Percentiles rank a stretch among this genome's conserved stretches.
These are phyloP conservation scores for Drosophila paulistorum DNA, from an alignment of 1,140 invertebrate genomes.

Conservation along the genomic window DNA sequence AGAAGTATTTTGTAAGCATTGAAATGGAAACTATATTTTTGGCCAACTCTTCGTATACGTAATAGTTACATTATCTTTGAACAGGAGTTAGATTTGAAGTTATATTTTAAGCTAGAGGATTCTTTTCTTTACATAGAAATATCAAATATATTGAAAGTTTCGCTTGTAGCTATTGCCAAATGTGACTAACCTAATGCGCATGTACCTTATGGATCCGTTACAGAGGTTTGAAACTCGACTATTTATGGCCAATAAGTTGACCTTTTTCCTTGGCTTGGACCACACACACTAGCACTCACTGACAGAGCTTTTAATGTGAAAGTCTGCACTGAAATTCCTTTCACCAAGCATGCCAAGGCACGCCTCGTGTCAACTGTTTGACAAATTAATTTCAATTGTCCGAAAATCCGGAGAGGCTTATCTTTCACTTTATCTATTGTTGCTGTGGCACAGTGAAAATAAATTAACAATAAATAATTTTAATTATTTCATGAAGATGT, in stretches of 20 bases:
- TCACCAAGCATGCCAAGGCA: constrained; percentile 44
- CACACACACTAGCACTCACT: neutral
- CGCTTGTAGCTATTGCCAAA: neutral
- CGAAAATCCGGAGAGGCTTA: constrained; percentile 41
- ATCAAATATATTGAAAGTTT: neutral
- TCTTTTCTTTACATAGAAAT: neutral
- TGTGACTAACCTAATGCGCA: neutral
- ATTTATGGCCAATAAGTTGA: constrained; percentile 29
- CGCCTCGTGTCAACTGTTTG: constrained; percentile 61
- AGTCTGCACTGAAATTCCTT: constrained; percentile 62
- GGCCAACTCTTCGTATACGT: neutral
- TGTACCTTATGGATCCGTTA: neutral
- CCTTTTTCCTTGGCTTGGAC: constrained; percentile 37
- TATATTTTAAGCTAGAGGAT: neutral
- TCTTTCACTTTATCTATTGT: constrained; percentile 71
- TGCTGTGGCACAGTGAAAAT: constrained; percentile 58
- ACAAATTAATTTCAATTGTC: constrained; percentile 80
- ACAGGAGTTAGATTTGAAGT: too few relatives aligned
- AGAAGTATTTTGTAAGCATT: neutral
- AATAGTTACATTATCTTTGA: neutral
- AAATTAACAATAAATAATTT: constrained; percentile 82
- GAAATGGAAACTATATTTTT: neutral
- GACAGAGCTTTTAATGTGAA: constrained; percentile 57
- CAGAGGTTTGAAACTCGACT: constrained; percentile 62
- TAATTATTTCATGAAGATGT: constrained; percentile 82